A percentile compares a stretch with the other conserved stretches of the same genome.
These are phyloP conservation scores for Eudyptes chrysolophus DNA, from an alignment of 2,113 vertebrate species.

Conservation along the genomic window DNA sequence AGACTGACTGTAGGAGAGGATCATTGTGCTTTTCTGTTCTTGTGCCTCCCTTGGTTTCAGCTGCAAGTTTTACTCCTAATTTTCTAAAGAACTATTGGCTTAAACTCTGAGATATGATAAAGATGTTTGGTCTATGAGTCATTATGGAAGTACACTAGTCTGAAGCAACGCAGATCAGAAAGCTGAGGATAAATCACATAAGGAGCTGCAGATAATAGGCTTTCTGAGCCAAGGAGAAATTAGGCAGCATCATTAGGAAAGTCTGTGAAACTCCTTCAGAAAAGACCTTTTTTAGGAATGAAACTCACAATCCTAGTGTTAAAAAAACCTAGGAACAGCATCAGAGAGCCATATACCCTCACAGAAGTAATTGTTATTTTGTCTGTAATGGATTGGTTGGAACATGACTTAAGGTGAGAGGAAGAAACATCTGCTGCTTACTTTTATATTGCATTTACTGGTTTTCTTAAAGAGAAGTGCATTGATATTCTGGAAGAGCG, in stretches of 20 bases:
- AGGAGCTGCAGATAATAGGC: neutral
- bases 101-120: neutral
- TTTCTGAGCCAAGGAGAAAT: conserved; percentile 3
- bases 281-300: neutral
- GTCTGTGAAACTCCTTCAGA: neutral
- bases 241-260: neutral
- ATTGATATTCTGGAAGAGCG: neutral
- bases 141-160: neutral
- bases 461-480: neutral
- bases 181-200: neutral
- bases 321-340: rapidly evolving
- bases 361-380: neutral
- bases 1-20: neutral
- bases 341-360: neutral
- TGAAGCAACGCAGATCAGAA: neutral
- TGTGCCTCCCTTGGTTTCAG: neutral
- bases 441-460: neutral
- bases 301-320: neutral
- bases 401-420: neutral
- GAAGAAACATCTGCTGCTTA: neutral
- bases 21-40: neutral
- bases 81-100: neutral
- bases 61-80: neutral
- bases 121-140: neutral
- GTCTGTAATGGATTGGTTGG: neutral